Percentiles rank a stretch among this genome's conserved stretches.
Conservation (phyloP, 2,888 invertebrate species). For the Liodrosophila aerea region DNA sequence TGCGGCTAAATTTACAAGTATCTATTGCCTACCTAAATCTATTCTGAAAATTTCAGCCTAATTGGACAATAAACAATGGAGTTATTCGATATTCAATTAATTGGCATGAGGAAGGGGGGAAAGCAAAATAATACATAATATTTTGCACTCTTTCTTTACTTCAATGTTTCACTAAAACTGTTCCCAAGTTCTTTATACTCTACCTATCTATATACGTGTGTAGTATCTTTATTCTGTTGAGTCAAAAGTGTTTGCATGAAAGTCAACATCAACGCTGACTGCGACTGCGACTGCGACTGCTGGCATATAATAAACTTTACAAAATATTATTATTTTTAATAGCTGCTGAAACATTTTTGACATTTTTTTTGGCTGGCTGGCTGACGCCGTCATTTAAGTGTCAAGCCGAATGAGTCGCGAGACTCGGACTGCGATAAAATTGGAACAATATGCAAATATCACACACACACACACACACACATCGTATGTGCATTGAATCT, state of each 20-base stretch:
- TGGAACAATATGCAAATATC: slow-evolving; percentile 64
- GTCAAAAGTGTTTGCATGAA: slow-evolving; percentile 10
- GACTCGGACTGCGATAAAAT: slow-evolving; percentile 46
- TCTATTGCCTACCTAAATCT: too few relatives aligned
- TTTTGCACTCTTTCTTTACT: too few relatives aligned
- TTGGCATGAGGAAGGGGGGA: too few relatives aligned
- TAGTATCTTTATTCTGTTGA: slow-evolving; percentile 1
- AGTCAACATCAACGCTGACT: too few relatives aligned
- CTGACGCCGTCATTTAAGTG: slow-evolving; percentile 24
- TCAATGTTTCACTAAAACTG: too few relatives aligned
- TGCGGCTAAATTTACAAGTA: too few relatives aligned
- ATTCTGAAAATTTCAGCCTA: too few relatives aligned
- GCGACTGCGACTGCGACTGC: slow-evolving; percentile 10
- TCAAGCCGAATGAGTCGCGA: slow-evolving; percentile 24
- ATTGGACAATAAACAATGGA: too few relatives aligned
- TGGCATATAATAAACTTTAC: slow-evolving; percentile 50
- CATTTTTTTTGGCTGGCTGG: background rate
- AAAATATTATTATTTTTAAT: slow-evolving; percentile 64
- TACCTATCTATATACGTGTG: background rate
- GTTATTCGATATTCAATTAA: too few relatives aligned
- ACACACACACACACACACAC: slow-evolving; percentile 14
- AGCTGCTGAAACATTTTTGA: slow-evolving; percentile 50
- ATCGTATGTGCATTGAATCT: slow-evolving; percentile 6
- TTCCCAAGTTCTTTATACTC: background rate
- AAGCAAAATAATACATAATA: too few relatives aligned